Conservation (phyloP, 2,797 vertebrate species). For the Falco cherrug region DNA sequence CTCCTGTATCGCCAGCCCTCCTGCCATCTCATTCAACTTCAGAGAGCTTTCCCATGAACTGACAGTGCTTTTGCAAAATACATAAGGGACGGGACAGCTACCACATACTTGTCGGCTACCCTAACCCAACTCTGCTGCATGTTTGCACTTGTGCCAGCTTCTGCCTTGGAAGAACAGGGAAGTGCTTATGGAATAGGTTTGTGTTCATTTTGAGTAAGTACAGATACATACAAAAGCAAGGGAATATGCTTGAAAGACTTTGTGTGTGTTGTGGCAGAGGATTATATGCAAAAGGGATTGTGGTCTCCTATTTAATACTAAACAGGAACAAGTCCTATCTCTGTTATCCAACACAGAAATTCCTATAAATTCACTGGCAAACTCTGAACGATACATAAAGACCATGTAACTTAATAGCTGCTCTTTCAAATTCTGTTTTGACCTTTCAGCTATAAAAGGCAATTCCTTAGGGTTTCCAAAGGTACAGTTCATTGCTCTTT, state of each 20-base stretch:
- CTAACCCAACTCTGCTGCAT: background rate
- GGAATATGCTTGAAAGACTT: background rate
- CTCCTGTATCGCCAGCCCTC: background rate
- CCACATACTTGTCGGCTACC: background rate
- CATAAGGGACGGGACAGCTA: rapidly evolving
- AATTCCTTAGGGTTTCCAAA: constrained; percentile 66
- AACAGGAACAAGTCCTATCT: background rate
- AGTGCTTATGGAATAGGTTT: background rate
- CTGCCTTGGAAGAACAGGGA: background rate
- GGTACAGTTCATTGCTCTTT: constrained; percentile 64
- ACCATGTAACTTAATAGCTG: constrained; percentile 61
- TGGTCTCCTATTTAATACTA: constrained; percentile 8
- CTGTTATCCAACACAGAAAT: constrained; percentile 1
- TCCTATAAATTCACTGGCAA: constrained; percentile 49
- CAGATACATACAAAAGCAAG: background rate
- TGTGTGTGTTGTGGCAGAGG: background rate
- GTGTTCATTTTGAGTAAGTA: background rate
- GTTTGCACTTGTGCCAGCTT: background rate
- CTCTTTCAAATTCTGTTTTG: constrained; percentile 58
- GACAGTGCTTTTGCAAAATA: rapidly evolving
- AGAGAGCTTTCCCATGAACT: background rate
- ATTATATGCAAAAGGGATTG: background rate
- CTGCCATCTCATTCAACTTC: background rate
- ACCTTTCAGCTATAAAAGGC: constrained; percentile 67
- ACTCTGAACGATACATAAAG: constrained; percentile 32